phyloP scores from a whole-genome alignment of 2,888 invertebrate genomes.

The Drosophila helvetica region DNA sequence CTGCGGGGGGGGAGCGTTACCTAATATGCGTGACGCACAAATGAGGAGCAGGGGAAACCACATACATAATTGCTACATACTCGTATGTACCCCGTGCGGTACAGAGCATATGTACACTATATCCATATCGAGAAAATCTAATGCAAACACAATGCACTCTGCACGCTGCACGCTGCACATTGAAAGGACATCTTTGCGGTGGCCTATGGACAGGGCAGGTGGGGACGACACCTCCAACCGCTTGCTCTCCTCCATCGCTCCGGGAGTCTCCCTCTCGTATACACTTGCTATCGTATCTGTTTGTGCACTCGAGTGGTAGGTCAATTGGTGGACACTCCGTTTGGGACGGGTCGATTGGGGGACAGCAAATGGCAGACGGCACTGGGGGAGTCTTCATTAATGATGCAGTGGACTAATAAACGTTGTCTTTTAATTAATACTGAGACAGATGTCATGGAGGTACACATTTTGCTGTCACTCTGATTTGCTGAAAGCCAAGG shows the following conservation, averaged over 20 bases:
- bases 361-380: not conserved
- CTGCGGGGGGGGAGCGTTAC: not conserved
- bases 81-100: constrained; percentile 1
- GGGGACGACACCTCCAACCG: not conserved
- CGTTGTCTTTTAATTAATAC: constrained; percentile 38
- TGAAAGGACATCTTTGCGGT: constrained; percentile 12
- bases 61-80: constrained; percentile 3
- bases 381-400: constrained; percentile 35
- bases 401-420: constrained; percentile 40
- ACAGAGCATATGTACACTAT: not conserved
- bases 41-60: not conserved
- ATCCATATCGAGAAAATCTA: constrained; percentile 26
- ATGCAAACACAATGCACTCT: constrained; percentile 5
- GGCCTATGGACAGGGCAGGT: constrained; percentile 5
- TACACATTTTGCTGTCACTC: not conserved
- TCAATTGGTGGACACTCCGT: not conserved
- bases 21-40: constrained; percentile 4
- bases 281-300: not conserved
- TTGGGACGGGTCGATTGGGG: not conserved
- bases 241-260: not conserved
- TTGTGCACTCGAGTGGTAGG: not conserved
- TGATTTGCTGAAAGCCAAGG: not conserved
- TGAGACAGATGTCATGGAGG: not conserved
- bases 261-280: not conserved
- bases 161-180: not conserved